These are phyloP conservation scores for Gnatocerus cornutus DNA, from an alignment of 2,888 invertebrate genomes.

Conservation along the genomic window DNA sequence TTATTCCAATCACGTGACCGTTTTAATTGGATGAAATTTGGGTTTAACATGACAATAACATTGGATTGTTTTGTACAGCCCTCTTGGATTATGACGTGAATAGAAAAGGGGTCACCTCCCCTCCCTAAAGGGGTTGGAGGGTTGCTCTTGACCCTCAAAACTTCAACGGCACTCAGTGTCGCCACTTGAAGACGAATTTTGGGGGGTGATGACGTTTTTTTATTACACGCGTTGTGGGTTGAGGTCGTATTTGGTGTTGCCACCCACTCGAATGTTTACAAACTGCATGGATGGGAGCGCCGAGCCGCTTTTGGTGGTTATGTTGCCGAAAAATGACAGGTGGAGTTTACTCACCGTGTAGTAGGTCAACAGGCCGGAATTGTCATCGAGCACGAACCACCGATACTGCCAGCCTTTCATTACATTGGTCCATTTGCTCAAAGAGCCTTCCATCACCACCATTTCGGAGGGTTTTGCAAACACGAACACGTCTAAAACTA, in stretches of 20 bases:
- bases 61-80: background rate
- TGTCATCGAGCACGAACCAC: conserved; percentile 99
- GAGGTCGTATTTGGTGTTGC: background rate
- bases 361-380: conserved; percentile 95
- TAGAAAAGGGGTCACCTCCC: background rate
- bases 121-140: background rate
- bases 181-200: too few species aligned
- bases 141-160: background rate
- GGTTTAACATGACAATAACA: background rate
- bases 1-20: background rate
- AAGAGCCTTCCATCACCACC: conserved; percentile 87
- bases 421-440: conserved; percentile 98
- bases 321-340: conserved; percentile 20
- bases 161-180: background rate
- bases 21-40: background rate
- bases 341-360: conserved; percentile 86
- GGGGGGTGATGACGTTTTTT: too few species aligned
- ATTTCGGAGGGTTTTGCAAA: conserved; percentile 49
- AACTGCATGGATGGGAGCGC: conserved; percentile 13
- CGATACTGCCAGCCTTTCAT: conserved; percentile 99
- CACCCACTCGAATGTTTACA: conserved; percentile 48
- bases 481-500: conserved; percentile 17
- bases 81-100: background rate
- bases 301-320: conserved; percentile 39
- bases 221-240: too few species aligned